phyloP scores from a whole-genome alignment of 2,113 vertebrate species.

The Ascaphus truei region DNA sequence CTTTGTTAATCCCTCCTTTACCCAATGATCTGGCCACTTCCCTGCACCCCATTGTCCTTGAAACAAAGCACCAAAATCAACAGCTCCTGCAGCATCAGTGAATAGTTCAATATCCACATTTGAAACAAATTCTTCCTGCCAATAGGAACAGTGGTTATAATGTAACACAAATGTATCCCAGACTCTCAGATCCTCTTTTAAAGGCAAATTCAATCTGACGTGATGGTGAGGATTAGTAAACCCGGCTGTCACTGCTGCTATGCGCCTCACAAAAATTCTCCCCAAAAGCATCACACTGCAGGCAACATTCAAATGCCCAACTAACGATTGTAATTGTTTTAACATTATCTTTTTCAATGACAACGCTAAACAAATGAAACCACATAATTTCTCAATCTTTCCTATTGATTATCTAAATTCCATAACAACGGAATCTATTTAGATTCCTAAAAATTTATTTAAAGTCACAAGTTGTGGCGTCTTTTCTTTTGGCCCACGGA shows the following conservation, averaged over 20 bases:
- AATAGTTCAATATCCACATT: neutral
- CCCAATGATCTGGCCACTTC: neutral
- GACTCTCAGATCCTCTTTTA: neutral
- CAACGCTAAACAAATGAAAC: no score
- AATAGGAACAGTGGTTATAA: neutral
- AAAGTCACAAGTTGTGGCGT: no score
- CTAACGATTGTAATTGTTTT: no score
- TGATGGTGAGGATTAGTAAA: neutral
- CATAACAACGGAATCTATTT: no score
- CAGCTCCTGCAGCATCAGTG: neutral
- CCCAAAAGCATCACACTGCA: neutral
- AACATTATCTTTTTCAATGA: no score
- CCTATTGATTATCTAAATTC: no score
- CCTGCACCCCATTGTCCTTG: neutral
- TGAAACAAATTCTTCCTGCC: neutral
- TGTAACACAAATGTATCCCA: neutral
- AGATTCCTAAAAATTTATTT: no score
- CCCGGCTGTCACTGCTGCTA: neutral
- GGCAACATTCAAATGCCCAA: no score
- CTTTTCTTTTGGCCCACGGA: no score
- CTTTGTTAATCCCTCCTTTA: neutral
- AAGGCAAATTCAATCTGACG: neutral
- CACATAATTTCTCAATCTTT: no score
- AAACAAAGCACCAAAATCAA: neutral
- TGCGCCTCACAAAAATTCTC: neutral